A percentile compares a stretch with the other conserved stretches of the same genome.
These are phyloP conservation scores for Drosophila athabasca DNA, from an alignment of 1,140 invertebrate genomes.

Conservation along the genomic window DNA sequence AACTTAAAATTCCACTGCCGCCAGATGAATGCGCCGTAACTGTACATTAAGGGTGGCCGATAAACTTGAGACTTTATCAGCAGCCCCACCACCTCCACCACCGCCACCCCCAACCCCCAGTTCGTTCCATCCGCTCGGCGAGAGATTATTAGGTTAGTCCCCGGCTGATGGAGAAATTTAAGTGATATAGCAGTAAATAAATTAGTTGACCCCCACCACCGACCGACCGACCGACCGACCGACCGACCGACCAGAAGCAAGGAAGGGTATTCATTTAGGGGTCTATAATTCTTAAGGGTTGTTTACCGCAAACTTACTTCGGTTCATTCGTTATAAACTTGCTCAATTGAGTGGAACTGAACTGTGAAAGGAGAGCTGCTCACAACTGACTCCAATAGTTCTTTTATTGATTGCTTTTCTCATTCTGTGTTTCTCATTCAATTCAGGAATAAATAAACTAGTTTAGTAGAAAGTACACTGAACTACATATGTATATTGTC, in stretches of 20 bases:
- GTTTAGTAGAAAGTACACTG: too few relatives aligned
- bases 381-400: constrained; percentile 39
- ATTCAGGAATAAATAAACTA: constrained; percentile 2
- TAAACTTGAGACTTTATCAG: constrained; percentile 41
- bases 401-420: constrained; percentile 17
- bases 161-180: constrained; percentile 46
- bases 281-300: too few relatives aligned
- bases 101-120: background rate
- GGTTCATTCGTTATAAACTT: constrained; percentile 50
- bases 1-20: constrained; percentile 55
- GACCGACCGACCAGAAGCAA: background rate
- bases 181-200: constrained; percentile 60
- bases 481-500: too few relatives aligned
- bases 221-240: background rate
- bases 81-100: constrained; percentile 5
- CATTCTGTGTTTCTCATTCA: constrained; percentile 31
- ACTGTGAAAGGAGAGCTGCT: constrained; percentile 44
- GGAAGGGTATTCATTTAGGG: too few relatives aligned
- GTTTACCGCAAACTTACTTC: constrained; percentile 15
- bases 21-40: constrained; percentile 38
- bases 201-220: constrained; percentile 28
- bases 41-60: constrained; percentile 58
- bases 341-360: constrained; percentile 52
- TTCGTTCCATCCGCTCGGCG: constrained; percentile 9
- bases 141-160: constrained; percentile 59